Evolutionary conservation across 2,888 invertebrate genomes (phyloP).

Genomic region (Harmothoe impar): DNA sequence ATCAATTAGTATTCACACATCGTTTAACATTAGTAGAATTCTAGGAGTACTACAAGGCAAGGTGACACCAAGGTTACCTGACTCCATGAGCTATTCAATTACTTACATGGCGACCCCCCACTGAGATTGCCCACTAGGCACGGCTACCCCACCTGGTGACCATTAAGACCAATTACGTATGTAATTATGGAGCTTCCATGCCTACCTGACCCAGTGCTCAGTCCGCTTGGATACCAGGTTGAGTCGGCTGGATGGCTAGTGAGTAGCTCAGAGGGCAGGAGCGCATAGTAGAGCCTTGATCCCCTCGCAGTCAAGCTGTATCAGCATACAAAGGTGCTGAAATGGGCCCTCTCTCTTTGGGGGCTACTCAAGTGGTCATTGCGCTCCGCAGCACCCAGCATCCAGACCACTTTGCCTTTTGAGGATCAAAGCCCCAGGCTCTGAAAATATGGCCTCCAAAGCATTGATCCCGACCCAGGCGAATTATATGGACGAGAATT

Average conservation of each 20-base stretch:
- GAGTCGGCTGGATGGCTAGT: neutral
- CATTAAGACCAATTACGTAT: neutral
- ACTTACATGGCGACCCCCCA: too few species aligned
- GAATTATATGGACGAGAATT: conserved; percentile 45
- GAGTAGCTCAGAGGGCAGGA: neutral
- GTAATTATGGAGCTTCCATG: neutral
- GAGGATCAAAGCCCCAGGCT: conserved; percentile 12
- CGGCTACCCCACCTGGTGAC: too few species aligned
- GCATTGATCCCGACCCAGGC: conserved; percentile 23
- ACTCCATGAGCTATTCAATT: too few species aligned
- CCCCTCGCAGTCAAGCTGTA: conserved; percentile 20
- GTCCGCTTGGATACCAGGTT: neutral
- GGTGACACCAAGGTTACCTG: too few species aligned
- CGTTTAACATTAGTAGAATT: too few species aligned
- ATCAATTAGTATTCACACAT: too few species aligned
- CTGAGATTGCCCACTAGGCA: too few species aligned
- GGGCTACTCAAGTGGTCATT: conserved; percentile 14
- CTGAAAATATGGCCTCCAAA: conserved; percentile 27
- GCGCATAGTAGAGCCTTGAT: neutral
- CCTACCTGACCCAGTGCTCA: neutral
- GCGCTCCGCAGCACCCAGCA: neutral
- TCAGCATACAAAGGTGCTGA: conserved; percentile 59
- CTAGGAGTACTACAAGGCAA: too few species aligned
- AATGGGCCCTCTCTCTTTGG: conserved; percentile 34
- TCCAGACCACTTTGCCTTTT: conserved; percentile 31